Base-by-base conservation (phyloP, 2,888 invertebrate species). In the Drosophila silvestris region DNA sequence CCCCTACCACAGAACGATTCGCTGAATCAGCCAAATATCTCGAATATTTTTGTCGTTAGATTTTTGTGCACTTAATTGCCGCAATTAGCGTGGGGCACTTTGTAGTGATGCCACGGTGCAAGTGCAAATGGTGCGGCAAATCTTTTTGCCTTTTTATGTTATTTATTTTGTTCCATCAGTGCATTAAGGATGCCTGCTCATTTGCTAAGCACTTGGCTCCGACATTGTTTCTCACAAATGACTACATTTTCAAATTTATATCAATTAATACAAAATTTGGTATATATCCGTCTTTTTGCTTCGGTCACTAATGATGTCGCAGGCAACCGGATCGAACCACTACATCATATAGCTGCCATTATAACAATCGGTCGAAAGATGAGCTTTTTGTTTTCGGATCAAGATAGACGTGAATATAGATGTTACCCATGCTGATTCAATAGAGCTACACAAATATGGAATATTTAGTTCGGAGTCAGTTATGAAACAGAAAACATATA, bases 51-150 rank as follows among this genome's bases (percentile, higher is more conserved):
- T 81, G 83, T 88, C 89, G 83, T 86, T 90, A 86, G 90, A 86
- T 88, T 85, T 82, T 77, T 79, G 83, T 83, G 73, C 73, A 76
- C 77, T 83, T 86, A 86, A 86, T 90, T 86, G 88, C 90, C 81
- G 90, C 85, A 90, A 86, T 86, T 86, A 90, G 83, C 90, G 88
- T 85, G 83, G 90, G 81, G 88, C 85, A 75, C 85, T 86, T 86
- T 86, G 85, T 86, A 79, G 85, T 86, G 90, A 88, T 90, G 90
- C 77, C 85, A 90, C 85, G 79, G 57, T 86, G 90, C 81, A 75
- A 81, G 81, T 81, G 77, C 81, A 90, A 86, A 86, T 90, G 83
- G 79, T 62, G 79, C 83, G 76, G 74, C 68, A 85, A 88, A 86
- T 85, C 62, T 72, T 61, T 57, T 53, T 73, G 58, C 16, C 51